Conservation (phyloP, 2,888 invertebrate genomes). For the Punctoribates punctum region DNA sequence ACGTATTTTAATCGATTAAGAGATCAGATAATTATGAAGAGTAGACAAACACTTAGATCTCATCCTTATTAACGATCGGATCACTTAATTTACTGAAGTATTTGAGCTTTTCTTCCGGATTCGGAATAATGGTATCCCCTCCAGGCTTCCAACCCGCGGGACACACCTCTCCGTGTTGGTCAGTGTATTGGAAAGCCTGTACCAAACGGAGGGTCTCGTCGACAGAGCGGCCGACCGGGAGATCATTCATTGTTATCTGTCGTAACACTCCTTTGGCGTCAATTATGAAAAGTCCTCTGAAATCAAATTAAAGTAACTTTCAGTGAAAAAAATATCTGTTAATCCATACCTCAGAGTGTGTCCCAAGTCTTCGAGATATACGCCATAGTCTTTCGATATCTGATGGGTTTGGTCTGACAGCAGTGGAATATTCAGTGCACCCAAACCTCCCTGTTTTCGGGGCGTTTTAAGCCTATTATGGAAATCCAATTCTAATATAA, state of each 20-base stretch:
- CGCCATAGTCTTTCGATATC: conserved; percentile 89
- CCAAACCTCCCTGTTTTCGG: conserved; percentile 83
- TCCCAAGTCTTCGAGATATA: conserved; percentile 84
- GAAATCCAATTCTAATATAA: not conserved
- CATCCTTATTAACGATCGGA: not conserved
- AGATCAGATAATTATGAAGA: too few relatives aligned
- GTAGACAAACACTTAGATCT: too few relatives aligned
- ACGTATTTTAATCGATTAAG: too few relatives aligned
- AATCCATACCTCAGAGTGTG: conserved; percentile 86
- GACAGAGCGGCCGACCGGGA: conserved; percentile 86
- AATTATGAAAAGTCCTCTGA: conserved; percentile 87
- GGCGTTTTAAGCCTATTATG: conserved; percentile 55
- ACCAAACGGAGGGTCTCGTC: conserved; percentile 89
- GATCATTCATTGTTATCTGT: conserved; percentile 95
- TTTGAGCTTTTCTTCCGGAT: conserved; percentile 73
- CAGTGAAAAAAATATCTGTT: conserved; percentile 58
- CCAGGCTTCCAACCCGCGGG: conserved; percentile 94
- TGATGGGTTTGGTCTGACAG: conserved; percentile 86
- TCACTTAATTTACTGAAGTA: conserved; percentile 61
- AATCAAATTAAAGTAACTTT: conserved; percentile 65
- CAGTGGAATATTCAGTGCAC: conserved; percentile 79
- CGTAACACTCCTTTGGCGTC: conserved; percentile 80
- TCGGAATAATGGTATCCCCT: conserved; percentile 82
- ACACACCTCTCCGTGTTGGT: conserved; percentile 57
- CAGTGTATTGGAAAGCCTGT: conserved; percentile 88